These are phyloP conservation scores for Lamellibrachia satsuma DNA, from an alignment of 2,888 invertebrate species.

Conservation along the genomic window DNA sequence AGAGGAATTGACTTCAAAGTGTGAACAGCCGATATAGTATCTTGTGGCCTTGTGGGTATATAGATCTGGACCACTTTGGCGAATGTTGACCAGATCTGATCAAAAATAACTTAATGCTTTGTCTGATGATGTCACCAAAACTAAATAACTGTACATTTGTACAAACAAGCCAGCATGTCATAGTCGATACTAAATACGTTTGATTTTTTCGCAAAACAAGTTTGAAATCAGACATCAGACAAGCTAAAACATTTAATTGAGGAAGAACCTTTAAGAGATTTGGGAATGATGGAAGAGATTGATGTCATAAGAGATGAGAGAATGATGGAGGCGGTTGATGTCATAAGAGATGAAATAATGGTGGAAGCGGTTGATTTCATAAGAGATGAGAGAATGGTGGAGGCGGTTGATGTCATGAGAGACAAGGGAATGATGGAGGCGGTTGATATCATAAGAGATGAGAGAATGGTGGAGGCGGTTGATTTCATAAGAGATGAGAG, in stretches of 20 bases:
- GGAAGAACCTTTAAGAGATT: background rate
- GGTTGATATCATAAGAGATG: background rate
- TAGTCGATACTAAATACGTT: too few relatives aligned
- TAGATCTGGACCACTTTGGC: too few relatives aligned
- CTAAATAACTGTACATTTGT: too few relatives aligned
- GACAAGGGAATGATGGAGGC: background rate
- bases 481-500: background rate
- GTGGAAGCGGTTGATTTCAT: background rate
- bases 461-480: background rate
- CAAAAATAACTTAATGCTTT: too few relatives aligned
- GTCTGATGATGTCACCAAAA: too few relatives aligned
- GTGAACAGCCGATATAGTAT: too few relatives aligned
- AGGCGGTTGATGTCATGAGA: background rate
- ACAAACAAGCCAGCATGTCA: too few relatives aligned
- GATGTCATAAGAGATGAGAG: background rate
- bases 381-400: background rate
- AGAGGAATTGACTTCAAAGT: too few relatives aligned
- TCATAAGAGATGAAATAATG: background rate
- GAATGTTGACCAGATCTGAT: too few relatives aligned
- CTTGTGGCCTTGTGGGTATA: too few relatives aligned
- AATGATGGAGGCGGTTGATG: background rate
- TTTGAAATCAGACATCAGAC: too few relatives aligned
- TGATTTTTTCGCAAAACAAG: too few relatives aligned
- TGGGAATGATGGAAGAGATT: background rate
- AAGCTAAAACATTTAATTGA: background rate